phyloP scores from a whole-genome alignment of 2,797 vertebrate genomes.

The Mycteria americana region DNA sequence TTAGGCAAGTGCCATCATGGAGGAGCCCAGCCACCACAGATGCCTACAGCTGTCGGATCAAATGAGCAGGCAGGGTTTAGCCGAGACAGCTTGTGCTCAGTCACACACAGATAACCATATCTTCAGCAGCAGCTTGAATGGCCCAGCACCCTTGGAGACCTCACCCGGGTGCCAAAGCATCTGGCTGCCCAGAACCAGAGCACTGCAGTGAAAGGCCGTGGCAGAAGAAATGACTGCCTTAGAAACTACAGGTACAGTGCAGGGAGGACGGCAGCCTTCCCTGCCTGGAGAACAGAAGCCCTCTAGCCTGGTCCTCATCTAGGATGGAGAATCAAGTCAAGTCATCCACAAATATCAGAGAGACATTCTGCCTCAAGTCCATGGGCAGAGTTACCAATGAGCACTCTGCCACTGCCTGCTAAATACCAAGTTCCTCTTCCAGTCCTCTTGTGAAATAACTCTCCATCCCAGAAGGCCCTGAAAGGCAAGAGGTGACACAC shows the following conservation, averaged over 20 bases:
- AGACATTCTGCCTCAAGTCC: background rate
- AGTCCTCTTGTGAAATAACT: background rate
- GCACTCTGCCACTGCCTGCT: background rate
- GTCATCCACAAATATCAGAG: background rate
- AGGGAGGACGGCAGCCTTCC: background rate
- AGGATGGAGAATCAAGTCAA: background rate
- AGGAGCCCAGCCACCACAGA: background rate
- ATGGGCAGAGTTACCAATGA: accelerated
- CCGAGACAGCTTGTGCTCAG: background rate
- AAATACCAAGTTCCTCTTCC: background rate
- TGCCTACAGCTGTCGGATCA: background rate
- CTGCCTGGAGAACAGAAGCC: background rate
- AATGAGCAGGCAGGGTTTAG: background rate
- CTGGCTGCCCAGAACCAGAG: background rate
- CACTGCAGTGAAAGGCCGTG: background rate
- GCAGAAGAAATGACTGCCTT: background rate
- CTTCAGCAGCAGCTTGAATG: slow-evolving; percentile 32
- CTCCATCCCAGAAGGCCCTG: background rate
- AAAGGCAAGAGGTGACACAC: background rate
- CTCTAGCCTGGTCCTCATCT: background rate
- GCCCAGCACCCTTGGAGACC: background rate
- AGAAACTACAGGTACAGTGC: background rate
- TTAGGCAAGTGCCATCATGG: background rate
- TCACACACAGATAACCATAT: slow-evolving; percentile 14
- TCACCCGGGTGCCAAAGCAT: background rate